Evolutionary conservation across 2,113 vertebrate genomes (phyloP).

Genomic region (Tetrao urogallus): DNA sequence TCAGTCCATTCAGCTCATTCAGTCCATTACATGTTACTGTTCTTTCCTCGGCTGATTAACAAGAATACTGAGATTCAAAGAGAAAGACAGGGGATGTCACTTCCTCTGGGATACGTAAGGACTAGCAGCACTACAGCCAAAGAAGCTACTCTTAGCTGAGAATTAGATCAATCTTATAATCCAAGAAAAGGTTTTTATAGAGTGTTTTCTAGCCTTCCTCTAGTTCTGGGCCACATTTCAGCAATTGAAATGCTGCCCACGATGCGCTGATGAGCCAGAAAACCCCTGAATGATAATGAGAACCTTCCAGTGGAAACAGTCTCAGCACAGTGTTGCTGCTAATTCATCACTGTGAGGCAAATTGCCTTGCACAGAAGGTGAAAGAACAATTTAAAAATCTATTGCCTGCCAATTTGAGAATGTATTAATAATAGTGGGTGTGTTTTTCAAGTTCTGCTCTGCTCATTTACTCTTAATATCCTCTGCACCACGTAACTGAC

Average conservation of each 20-base stretch:
- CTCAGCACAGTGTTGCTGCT: slow-evolving; percentile 14
- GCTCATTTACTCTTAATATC: slow-evolving; percentile 42
- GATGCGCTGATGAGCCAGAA: slow-evolving; percentile 52
- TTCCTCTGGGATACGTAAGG: background rate
- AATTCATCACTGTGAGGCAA: slow-evolving; percentile 45
- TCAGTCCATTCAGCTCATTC: background rate
- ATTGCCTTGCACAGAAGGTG: background rate
- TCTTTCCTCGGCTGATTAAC: background rate
- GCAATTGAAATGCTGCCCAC: slow-evolving; percentile 16
- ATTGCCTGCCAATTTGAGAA: slow-evolving; percentile 53
- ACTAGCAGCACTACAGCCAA: background rate
- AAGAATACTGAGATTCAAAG: background rate
- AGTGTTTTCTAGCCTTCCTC: slow-evolving; percentile 14
- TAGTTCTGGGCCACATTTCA: slow-evolving; percentile 25
- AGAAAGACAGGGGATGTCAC: background rate
- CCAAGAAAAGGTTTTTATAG: slow-evolving; percentile 21
- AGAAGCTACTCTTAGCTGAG: background rate
- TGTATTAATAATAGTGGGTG: slow-evolving; percentile 44
- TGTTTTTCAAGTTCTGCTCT: slow-evolving; percentile 30
- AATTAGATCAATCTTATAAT: background rate
- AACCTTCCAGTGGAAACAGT: slow-evolving; percentile 39
- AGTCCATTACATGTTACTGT: background rate
- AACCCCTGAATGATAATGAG: slow-evolving; percentile 54
- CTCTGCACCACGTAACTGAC: background rate
- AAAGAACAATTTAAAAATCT: slow-evolving; percentile 59